Percentiles rank a stretch among this genome's conserved stretches.
Conservation (phyloP, 1,140 invertebrate genomes). For the Sminthurinus signatus region DNA sequence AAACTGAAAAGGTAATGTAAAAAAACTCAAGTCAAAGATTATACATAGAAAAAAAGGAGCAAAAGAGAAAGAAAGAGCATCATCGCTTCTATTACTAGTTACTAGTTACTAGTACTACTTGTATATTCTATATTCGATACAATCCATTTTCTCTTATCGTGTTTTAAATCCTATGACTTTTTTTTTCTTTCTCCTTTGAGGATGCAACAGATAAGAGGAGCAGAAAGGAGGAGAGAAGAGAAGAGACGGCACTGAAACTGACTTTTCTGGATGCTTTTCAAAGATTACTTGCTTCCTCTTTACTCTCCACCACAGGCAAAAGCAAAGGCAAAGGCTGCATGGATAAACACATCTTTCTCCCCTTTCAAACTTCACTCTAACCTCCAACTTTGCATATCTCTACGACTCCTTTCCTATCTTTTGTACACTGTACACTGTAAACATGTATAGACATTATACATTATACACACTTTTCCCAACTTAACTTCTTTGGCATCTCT, state of each 20-base stretch:
- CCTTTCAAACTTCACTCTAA: slow-evolving; percentile 15
- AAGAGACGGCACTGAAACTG: slow-evolving; percentile 20
- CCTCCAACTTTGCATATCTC: slow-evolving; percentile 12
- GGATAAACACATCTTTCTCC: slow-evolving; percentile 26
- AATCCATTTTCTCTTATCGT: slow-evolving; percentile 27
- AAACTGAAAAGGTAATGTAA: no score
- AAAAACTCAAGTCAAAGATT: no score
- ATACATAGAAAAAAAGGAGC: no score
- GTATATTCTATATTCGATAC: slow-evolving; percentile 27
- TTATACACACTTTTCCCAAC: no score
- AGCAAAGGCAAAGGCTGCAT: slow-evolving; percentile 18
- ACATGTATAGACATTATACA: no score
- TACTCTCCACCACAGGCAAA: no score
- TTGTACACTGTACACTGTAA: not conserved
- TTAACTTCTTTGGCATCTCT: no score
- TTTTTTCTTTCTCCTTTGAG: slow-evolving; percentile 25
- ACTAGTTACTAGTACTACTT: no score
- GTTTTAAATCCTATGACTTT: slow-evolving; percentile 26
- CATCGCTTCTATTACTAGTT: no score
- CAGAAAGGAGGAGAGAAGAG: no score
- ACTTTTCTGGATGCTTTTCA: slow-evolving; percentile 30
- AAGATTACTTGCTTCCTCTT: slow-evolving; percentile 23
- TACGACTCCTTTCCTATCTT: slow-evolving; percentile 3
- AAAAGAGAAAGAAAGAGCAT: no score
- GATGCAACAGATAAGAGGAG: slow-evolving; percentile 28